These are phyloP conservation scores for Drosophila mojavensis DNA, from an alignment of 1,140 invertebrate genomes.

Conservation along the genomic window DNA sequence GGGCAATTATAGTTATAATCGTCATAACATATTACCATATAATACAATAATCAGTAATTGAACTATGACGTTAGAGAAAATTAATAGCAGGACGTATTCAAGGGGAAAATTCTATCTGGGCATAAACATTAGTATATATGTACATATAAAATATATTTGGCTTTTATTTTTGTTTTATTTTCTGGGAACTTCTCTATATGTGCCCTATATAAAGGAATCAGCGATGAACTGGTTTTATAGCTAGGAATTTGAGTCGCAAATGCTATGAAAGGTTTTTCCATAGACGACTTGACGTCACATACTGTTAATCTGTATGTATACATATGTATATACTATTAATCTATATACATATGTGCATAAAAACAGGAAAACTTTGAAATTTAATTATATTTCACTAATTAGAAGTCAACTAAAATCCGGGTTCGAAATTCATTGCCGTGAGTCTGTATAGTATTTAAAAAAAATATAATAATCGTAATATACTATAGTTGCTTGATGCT, in stretches of 20 bases:
- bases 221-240: background rate
- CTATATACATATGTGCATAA: background rate
- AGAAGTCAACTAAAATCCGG: background rate
- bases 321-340: background rate
- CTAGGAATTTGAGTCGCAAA: background rate
- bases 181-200: background rate
- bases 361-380: background rate
- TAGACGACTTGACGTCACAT: conserved; percentile 6
- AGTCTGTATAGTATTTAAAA: too few species aligned
- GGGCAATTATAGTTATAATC: conserved; percentile 8
- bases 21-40: background rate
- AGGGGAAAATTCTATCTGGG: background rate
- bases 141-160: background rate
- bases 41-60: background rate
- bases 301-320: background rate
- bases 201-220: background rate
- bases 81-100: too few species aligned
- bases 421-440: background rate
- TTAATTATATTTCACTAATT: background rate
- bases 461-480: too few species aligned
- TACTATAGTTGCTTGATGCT: background rate
- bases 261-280: conserved; percentile 3
- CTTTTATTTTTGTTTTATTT: background rate
- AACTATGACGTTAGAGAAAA: background rate
- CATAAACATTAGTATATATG: background rate